These are phyloP conservation scores for Belonocnema kinseyi DNA, from an alignment of 1,140 invertebrate genomes.

Conservation along the genomic window DNA sequence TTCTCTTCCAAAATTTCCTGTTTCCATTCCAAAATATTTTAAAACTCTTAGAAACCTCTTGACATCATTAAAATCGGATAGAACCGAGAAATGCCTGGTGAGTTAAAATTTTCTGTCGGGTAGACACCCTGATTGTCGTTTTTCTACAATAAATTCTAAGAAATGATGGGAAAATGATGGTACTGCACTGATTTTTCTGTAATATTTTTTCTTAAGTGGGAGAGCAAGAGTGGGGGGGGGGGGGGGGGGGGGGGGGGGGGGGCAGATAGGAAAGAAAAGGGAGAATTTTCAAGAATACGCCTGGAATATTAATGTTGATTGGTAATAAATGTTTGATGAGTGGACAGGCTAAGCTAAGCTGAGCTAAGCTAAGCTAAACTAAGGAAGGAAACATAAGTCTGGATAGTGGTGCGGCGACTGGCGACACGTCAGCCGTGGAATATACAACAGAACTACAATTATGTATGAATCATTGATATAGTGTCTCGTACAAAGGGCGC, in stretches of 20 bases:
- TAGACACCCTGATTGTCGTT: no score
- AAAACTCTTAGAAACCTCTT: no score
- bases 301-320: not conserved
- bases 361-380: no score
- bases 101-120: no score
- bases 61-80: no score
- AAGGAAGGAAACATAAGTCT: constrained; percentile 2
- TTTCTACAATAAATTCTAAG: no score
- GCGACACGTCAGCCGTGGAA: constrained; percentile 54
- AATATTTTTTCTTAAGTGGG: no score
- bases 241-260: not conserved
- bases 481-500: constrained; percentile 49
- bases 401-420: constrained; percentile 47
- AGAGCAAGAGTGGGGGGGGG: not conserved
- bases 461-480: constrained; percentile 57
- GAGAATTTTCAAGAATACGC: constrained; percentile 35
- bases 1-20: no score
- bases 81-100: no score
- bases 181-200: no score
- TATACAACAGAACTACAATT: constrained; percentile 55
- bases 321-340: constrained; percentile 4
- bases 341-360: not conserved
- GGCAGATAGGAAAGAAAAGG: not conserved
- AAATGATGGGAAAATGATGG: no score
- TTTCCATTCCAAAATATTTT: no score